Conservation (phyloP, 2,888 invertebrate species). For the Mythimna impura region DNA sequence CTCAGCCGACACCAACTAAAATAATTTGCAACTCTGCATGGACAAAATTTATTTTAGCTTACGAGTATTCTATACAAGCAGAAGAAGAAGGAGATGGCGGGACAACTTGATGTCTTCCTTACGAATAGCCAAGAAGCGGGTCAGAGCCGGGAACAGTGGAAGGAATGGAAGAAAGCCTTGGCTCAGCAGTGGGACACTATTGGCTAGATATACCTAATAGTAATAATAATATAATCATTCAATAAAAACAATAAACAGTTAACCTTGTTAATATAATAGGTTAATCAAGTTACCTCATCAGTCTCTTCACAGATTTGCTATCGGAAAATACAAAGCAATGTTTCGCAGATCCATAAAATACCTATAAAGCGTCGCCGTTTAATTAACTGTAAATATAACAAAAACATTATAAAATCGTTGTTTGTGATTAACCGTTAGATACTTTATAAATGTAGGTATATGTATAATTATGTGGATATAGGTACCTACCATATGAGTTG, state of each 20-base stretch:
- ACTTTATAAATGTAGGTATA: not conserved
- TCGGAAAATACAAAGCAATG: slow-evolving; percentile 1
- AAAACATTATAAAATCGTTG: not conserved
- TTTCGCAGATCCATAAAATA: not conserved
- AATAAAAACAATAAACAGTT: not conserved
- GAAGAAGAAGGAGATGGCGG: not conserved
- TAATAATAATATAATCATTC: no score
- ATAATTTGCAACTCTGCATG: not conserved
- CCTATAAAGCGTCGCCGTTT: not conserved
- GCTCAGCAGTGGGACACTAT: no score
- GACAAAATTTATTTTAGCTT: not conserved
- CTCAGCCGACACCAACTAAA: no score
- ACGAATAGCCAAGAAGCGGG: no score
- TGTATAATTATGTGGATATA: no score
- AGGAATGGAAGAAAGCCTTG: no score
- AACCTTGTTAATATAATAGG: not conserved
- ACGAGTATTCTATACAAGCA: not conserved
- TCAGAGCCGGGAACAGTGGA: no score
- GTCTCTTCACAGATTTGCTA: not conserved
- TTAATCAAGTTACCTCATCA: not conserved
- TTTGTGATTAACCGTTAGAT: not conserved
- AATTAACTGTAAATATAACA: not conserved
- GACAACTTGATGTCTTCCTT: no score
- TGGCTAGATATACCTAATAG: no score
- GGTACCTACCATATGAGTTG: no score